These are phyloP conservation scores for Ornithorhynchus anatinus DNA, from an alignment of 2,113 vertebrate species.

Conservation along the genomic window DNA sequence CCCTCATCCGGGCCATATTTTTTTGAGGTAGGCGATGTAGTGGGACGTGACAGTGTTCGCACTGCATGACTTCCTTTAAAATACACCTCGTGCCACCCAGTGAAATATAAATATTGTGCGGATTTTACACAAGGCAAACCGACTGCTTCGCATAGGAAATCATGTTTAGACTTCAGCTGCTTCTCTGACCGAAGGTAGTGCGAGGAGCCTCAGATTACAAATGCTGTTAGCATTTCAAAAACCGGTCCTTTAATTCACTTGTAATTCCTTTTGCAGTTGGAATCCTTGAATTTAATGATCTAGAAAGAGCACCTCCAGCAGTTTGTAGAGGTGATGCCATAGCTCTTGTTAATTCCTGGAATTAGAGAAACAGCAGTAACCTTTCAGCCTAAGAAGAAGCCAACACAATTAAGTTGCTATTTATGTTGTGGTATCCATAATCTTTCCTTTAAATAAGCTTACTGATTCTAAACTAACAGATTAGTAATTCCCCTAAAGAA, in stretches of 20 bases:
- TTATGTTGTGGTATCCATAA: neutral
- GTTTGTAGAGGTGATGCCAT: neutral
- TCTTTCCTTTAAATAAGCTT: neutral
- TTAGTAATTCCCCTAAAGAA: too few relatives aligned
- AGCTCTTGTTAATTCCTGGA: neutral
- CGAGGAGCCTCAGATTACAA: neutral
- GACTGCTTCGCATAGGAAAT: neutral
- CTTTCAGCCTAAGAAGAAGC: neutral
- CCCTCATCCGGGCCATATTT: too few relatives aligned
- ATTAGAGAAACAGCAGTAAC: neutral
- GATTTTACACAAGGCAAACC: neutral
- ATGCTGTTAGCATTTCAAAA: conserved; percentile 5
- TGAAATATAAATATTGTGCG: neutral
- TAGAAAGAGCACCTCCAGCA: neutral
- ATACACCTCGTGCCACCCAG: too few relatives aligned
- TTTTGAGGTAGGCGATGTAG: too few relatives aligned
- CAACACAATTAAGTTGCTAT: neutral
- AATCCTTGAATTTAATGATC: neutral
- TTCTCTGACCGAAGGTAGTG: neutral
- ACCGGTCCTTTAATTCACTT: conserved; percentile 1
- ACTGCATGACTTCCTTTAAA: too few relatives aligned
- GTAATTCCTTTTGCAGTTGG: neutral
- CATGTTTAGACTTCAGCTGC: neutral
- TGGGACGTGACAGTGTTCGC: too few relatives aligned
- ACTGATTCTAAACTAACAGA: too few relatives aligned